These are phyloP conservation scores for Anagyrus pseudococci DNA, from an alignment of 2,888 invertebrate species.

Conservation along the genomic window DNA sequence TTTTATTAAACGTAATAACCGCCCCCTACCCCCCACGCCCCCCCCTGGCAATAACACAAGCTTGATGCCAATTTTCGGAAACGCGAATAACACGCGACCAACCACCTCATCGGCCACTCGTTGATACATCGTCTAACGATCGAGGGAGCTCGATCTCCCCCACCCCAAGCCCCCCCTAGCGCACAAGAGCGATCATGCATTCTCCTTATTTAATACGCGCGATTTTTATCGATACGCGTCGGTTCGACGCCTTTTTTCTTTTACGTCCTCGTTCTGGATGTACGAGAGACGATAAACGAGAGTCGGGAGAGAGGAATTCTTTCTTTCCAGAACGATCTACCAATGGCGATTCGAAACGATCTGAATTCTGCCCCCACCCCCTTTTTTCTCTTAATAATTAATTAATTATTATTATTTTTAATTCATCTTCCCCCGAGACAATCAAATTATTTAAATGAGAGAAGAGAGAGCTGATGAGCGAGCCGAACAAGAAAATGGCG, in stretches of 20 bases:
- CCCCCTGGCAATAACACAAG: neutral
- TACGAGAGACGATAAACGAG: constrained; percentile 22
- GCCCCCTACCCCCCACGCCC: no score
- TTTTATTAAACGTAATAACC: constrained; percentile 82
- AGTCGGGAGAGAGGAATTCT: constrained; percentile 14
- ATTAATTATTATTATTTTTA: neutral
- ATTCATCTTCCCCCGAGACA: neutral
- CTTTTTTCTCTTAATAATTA: constrained; percentile 1
- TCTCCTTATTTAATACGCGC: no score
- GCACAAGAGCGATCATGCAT: no score
- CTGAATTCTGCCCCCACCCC: constrained; percentile 13
- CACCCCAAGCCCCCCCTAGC: no score
- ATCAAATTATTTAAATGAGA: constrained; percentile 39
- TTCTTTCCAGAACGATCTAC: constrained; percentile 7
- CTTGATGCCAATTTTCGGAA: constrained; percentile 8
- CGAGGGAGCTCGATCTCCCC: constrained; percentile 28
- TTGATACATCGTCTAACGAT: constrained; percentile 33
- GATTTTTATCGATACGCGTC: no score
- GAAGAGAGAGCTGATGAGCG: constrained; percentile 36
- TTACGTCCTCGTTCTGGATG: neutral
- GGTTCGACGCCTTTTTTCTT: constrained; percentile 1
- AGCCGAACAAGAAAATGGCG: constrained; percentile 39
- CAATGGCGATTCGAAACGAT: constrained; percentile 21
- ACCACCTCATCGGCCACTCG: constrained; percentile 17
- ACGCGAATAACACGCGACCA: constrained; percentile 1